These are phyloP conservation scores for Dolichopus griseipennis DNA, from an alignment of 2,888 invertebrate genomes.

Conservation along the genomic window DNA sequence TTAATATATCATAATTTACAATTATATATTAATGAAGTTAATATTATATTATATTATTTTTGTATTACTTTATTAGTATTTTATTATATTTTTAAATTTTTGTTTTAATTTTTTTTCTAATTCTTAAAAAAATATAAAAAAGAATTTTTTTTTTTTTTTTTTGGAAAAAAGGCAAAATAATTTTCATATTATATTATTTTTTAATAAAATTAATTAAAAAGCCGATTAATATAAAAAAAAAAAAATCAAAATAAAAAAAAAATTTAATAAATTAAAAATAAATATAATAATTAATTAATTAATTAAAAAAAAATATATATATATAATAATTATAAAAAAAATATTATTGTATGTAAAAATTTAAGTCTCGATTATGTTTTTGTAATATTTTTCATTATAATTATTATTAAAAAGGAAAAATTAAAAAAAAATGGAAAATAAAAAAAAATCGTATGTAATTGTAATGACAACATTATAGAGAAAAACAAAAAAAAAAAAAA, in stretches of 20 bases:
- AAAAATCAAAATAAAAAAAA: slow-evolving; percentile 5
- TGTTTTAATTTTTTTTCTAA: background rate
- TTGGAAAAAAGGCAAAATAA: slow-evolving; percentile 11
- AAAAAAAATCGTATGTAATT: slow-evolving; percentile 12
- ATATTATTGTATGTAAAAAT: slow-evolving; percentile 13
- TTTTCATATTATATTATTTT: slow-evolving; percentile 4
- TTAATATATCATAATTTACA: too few species aligned
- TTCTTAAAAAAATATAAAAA: background rate
- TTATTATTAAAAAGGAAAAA: slow-evolving; percentile 10
- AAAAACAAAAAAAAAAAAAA: slow-evolving; percentile 11
- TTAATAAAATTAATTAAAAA: slow-evolving; percentile 4
- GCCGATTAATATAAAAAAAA: background rate
- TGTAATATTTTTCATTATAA: slow-evolving; percentile 11
- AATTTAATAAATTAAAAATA: background rate
- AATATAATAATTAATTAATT: background rate
- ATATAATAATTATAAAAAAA: slow-evolving; percentile 8
- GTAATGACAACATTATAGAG: slow-evolving; percentile 13
- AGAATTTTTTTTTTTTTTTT: background rate
- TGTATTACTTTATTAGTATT: background rate
- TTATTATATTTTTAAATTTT: background rate
- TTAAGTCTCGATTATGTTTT: slow-evolving; percentile 12
- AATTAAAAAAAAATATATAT: background rate
- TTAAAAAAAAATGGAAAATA: slow-evolving; percentile 11
- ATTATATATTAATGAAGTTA: too few species aligned
- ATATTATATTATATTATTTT: background rate